Evolutionary conservation across 1,140 invertebrate genomes (phyloP), one percentile per base, ranked within the genome.

Genomic region (Cotesia glomerata): DNA sequence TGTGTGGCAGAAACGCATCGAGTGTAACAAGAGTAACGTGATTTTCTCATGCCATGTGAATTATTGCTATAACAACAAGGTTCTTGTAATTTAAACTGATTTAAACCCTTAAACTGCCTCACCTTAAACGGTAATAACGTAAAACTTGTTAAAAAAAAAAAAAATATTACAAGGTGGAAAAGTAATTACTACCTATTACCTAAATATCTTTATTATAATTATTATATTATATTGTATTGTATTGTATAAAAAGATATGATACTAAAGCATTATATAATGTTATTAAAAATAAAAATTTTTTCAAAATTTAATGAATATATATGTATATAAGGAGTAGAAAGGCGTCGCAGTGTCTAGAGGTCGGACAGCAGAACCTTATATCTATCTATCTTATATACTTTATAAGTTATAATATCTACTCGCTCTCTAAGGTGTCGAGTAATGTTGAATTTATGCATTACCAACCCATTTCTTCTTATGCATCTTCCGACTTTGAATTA

Each of bases 31-130:
- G 80, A 80, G 78, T 82, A 82, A 81, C 80, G 80, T 68, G 69
- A 74, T 74, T 76, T 76, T 78, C 78, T 76, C 78, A 81, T 82
- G 80, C 79, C 75, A 82, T 69, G 76, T 80, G 77, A 81, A 82
- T 75, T 80, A 77, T 79, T 72, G 72, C 75, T 78, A 76, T 79
- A 77, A 78, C 77, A 45, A 45, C 78, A 69, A 72, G 74, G 77
- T 77, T 77, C 79, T 80, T 80, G 66, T 72, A 79, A 80, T 81
- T 79, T 76, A 49, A 69, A 66, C 56, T 72, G 78, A 80, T 81
- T 79, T 76, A 49, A 69, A 66, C 56, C 68, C 71, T 64, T 62
- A 52, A 32, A 14, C 13, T 18, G 16, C 32, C 36, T 16, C 51
- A 18, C 18, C 39, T n/a, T 13, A 26, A 63, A 26, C 26, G 26